Evolutionary conservation across 1,140 invertebrate genomes (phyloP).

Genomic region (Cardiocondyla obscurior): DNA sequence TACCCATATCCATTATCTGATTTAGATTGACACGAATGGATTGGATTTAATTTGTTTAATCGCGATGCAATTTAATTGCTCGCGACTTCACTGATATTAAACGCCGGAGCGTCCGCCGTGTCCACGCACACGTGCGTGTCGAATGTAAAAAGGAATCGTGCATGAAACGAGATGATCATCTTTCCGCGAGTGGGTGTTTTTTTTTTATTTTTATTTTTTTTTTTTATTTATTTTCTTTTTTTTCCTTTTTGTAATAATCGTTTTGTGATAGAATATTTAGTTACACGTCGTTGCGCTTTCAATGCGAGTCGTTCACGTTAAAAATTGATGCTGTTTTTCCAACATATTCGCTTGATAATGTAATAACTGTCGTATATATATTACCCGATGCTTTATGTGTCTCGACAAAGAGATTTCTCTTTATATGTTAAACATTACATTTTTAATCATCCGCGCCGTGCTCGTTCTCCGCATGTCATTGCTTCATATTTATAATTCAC

Average conservation of each 20-base stretch:
- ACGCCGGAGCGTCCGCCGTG: background rate
- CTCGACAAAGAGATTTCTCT: background rate
- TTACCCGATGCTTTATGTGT: slow-evolving; percentile 18
- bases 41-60: slow-evolving; percentile 54
- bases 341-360: slow-evolving; percentile 7
- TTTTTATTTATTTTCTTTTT: no score
- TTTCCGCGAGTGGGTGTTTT: background rate
- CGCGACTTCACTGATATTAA: background rate
- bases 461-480: background rate
- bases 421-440: slow-evolving; percentile 38
- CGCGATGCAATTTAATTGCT: slow-evolving; percentile 28
- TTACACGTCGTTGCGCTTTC: background rate
- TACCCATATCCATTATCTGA: slow-evolving; percentile 37
- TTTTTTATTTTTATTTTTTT: no score
- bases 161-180: slow-evolving; percentile 25
- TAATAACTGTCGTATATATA: slow-evolving; percentile 33
- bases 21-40: slow-evolving; percentile 51
- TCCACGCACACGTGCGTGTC: background rate
- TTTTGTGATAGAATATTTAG: background rate
- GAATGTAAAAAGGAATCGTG: background rate
- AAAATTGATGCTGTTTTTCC: slow-evolving; percentile 10
- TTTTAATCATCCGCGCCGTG: slow-evolving; percentile 8
- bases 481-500: background rate
- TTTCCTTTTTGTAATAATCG: slow-evolving; percentile 21
- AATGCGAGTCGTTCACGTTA: background rate